Evolutionary conservation across 2,797 vertebrate genomes (phyloP).

Genomic region (Microctenopoma lineatum): DNA sequence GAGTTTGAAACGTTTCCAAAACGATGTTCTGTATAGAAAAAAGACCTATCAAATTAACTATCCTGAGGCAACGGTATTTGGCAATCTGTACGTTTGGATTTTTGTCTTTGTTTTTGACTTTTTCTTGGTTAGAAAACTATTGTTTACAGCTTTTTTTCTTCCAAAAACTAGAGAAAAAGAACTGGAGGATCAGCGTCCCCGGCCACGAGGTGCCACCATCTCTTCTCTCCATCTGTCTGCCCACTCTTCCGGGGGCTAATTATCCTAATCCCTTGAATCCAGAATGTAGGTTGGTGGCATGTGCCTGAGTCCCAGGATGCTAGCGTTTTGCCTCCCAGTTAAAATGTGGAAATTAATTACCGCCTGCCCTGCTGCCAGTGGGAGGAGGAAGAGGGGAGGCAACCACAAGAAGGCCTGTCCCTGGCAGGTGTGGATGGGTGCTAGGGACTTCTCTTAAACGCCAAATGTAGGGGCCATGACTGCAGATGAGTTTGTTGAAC

Average conservation of each 20-base stretch:
- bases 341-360: slow-evolving; percentile 90
- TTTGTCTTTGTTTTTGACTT: slow-evolving; percentile 14
- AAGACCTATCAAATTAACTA: slow-evolving; percentile 51
- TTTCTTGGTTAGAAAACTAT: slow-evolving; percentile 58
- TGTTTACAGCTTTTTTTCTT: slow-evolving; percentile 70
- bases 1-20: slow-evolving; percentile 45
- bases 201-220: slow-evolving; percentile 74
- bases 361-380: slow-evolving; percentile 80
- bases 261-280: slow-evolving; percentile 87
- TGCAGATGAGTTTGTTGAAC: slow-evolving; percentile 35
- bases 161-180: slow-evolving; percentile 50
- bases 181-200: slow-evolving; percentile 63
- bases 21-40: slow-evolving; percentile 8
- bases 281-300: slow-evolving; percentile 81
- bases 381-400: slow-evolving; percentile 76
- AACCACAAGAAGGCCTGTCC: slow-evolving; percentile 62
- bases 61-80: slow-evolving; percentile 58
- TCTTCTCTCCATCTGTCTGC: slow-evolving; percentile 85
- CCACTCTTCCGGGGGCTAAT: slow-evolving; percentile 87
- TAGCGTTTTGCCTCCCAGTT: slow-evolving; percentile 84
- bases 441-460: slow-evolving; percentile 50
- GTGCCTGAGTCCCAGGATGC: slow-evolving; percentile 77
- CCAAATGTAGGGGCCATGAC: slow-evolving; percentile 35
- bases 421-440: slow-evolving; percentile 71
- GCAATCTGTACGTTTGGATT: slow-evolving; percentile 59